Evolutionary conservation across 2,888 invertebrate species (phyloP).

Genomic region (Cheilosia grossa): DNA sequence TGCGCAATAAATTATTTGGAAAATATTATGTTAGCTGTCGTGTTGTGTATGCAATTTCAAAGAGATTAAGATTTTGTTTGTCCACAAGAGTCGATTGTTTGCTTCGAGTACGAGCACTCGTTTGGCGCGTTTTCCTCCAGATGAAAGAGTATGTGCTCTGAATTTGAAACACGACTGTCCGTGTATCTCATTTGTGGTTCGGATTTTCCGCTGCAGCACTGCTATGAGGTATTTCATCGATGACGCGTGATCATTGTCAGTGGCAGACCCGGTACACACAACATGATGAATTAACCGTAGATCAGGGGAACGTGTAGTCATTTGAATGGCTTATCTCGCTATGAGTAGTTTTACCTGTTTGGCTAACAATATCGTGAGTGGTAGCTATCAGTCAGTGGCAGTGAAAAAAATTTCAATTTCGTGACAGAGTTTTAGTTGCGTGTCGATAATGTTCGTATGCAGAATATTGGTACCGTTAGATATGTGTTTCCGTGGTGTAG

Average conservation of each 20-base stretch:
- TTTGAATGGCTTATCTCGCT: conserved; percentile 59
- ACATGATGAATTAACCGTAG: conserved; percentile 11
- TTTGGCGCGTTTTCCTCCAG: conserved; percentile 19
- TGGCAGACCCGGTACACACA: not conserved
- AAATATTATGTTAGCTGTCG: conserved; percentile 63
- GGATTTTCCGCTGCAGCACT: conserved; percentile 14
- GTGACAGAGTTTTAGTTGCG: not conserved
- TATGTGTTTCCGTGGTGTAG: conserved; percentile 83
- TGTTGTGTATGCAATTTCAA: conserved; percentile 61
- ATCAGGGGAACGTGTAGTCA: conserved; percentile 24
- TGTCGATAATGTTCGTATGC: not conserved
- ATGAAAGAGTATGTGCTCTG: conserved; percentile 38
- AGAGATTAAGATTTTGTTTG: conserved; percentile 58
- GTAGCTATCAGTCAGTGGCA: conserved; percentile 23
- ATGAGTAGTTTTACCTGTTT: conserved; percentile 57
- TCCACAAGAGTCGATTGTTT: conserved; percentile 17
- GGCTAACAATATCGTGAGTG: not conserved
- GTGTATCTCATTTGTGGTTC: conserved; percentile 1
- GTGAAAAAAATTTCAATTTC: conserved; percentile 20
- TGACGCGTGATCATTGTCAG: conserved; percentile 61
- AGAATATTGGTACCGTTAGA: conserved; percentile 20
- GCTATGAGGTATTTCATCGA: conserved; percentile 35
- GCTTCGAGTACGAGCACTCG: not conserved
- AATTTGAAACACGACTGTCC: conserved; percentile 26
- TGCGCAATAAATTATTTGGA: conserved; percentile 66